These are phyloP conservation scores for Siniperca chuatsi DNA, from an alignment of 2,113 vertebrate species.

Conservation along the genomic window DNA sequence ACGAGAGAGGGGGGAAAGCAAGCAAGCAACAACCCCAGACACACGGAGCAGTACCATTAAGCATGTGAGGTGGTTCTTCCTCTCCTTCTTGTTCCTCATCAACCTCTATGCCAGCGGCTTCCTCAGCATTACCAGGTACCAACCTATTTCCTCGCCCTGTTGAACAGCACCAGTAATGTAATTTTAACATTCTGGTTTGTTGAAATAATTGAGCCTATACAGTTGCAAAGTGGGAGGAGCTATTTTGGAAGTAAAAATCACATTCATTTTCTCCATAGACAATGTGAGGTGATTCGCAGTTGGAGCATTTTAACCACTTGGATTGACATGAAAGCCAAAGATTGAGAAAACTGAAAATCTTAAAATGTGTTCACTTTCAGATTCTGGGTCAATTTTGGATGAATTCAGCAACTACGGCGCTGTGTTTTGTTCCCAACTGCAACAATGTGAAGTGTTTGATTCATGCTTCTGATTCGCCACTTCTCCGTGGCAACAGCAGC, in stretches of 20 bases:
- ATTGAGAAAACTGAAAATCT: background rate
- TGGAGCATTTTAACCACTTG: background rate
- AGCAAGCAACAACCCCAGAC: background rate
- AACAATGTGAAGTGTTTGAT: background rate
- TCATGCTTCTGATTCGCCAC: background rate
- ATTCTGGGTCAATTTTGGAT: background rate
- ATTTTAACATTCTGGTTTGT: background rate
- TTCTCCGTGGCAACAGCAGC: background rate
- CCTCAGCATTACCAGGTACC: constrained; percentile 67
- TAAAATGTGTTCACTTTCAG: too few relatives aligned
- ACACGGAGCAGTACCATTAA: constrained; percentile 71
- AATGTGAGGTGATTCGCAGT: background rate
- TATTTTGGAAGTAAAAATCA: rapidly evolving
- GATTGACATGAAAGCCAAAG: background rate
- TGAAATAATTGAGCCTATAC: background rate
- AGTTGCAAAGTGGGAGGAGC: background rate
- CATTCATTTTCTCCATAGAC: background rate
- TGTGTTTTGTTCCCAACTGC: background rate
- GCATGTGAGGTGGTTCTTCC: constrained; percentile 58
- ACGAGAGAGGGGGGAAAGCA: background rate
- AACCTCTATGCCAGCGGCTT: constrained; percentile 54
- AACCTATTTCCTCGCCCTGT: constrained; percentile 84
- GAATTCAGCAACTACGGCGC: too few relatives aligned
- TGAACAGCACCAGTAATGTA: constrained; percentile 32
- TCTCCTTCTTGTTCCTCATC: constrained; percentile 68